Conservation (phyloP, 2,113 vertebrate species). For the Cinclus mexicanus region DNA sequence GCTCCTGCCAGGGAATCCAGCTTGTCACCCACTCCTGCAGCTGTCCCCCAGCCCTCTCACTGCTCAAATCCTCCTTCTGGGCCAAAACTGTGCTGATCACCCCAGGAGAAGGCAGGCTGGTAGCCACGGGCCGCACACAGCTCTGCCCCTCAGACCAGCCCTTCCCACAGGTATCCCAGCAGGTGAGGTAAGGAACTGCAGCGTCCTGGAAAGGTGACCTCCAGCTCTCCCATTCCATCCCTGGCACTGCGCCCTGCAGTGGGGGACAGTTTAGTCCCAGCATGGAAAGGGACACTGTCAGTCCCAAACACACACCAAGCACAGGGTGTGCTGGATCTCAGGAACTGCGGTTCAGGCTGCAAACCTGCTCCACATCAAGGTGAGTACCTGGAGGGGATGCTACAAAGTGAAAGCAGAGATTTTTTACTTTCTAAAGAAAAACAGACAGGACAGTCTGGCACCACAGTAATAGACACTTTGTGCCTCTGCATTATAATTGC, state of each 20-base stretch:
- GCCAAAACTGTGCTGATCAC: accelerated
- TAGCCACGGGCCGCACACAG: accelerated
- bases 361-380: not conserved
- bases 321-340: accelerated
- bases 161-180: not conserved
- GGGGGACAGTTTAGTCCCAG: not conserved
- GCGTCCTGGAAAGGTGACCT: not conserved
- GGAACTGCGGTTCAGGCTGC: accelerated
- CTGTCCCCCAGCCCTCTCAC: not conserved
- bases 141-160: not conserved
- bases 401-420: not conserved
- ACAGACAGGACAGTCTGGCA: not conserved
- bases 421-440: not conserved
- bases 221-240: accelerated
- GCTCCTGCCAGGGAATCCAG: not conserved
- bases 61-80: not conserved
- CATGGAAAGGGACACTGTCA: accelerated
- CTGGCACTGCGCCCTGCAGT: not conserved
- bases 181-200: not conserved
- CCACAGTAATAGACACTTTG: not conserved
- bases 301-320: not conserved
- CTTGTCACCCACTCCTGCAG: not conserved
- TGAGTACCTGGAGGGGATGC: not conserved
- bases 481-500: not conserved
- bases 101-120: not conserved